Conservation (phyloP, 1,140 invertebrate species). For the Trichogramma pretiosum region DNA sequence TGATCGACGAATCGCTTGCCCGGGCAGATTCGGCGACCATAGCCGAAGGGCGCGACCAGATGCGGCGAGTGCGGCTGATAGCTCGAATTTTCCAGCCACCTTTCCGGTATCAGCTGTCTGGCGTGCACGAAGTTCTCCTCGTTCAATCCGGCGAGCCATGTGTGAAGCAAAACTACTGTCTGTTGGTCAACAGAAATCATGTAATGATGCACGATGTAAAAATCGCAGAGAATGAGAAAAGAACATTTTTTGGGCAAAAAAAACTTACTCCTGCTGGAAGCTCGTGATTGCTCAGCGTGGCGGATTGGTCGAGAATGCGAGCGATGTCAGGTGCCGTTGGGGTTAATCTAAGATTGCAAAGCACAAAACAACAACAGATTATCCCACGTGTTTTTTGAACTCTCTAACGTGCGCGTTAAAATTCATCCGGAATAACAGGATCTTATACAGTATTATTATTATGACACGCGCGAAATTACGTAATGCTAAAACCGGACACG, state of each 20-base stretch:
- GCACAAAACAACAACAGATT: too few relatives aligned
- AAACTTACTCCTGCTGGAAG: slow-evolving; percentile 66
- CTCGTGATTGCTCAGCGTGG: slow-evolving; percentile 65
- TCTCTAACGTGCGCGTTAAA: too few relatives aligned
- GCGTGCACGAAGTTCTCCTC: slow-evolving; percentile 73
- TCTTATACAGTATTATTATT: too few relatives aligned
- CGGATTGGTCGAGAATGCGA: slow-evolving; percentile 66
- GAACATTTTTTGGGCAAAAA: too few relatives aligned
- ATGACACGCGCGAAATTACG: too few relatives aligned
- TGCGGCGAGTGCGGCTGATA: slow-evolving; percentile 48
- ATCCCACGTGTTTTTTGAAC: too few relatives aligned
- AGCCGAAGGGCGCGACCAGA: slow-evolving; percentile 79
- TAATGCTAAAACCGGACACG: too few relatives aligned
- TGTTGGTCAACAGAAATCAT: slow-evolving; percentile 29
- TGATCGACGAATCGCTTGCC: slow-evolving; percentile 75
- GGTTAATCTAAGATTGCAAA: too few relatives aligned
- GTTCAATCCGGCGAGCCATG: slow-evolving; percentile 68
- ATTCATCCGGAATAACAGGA: too few relatives aligned
- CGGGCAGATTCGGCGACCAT: slow-evolving; percentile 71
- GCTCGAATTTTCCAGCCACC: slow-evolving; percentile 57
- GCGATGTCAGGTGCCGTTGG: slow-evolving; percentile 78
- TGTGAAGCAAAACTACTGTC: slow-evolving; percentile 79
- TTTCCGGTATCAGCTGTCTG: slow-evolving; percentile 66
- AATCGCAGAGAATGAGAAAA: too few relatives aligned
- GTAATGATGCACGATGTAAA: not conserved